Conservation (phyloP, 1,140 invertebrate species). For the Papilio aristodemus region DNA sequence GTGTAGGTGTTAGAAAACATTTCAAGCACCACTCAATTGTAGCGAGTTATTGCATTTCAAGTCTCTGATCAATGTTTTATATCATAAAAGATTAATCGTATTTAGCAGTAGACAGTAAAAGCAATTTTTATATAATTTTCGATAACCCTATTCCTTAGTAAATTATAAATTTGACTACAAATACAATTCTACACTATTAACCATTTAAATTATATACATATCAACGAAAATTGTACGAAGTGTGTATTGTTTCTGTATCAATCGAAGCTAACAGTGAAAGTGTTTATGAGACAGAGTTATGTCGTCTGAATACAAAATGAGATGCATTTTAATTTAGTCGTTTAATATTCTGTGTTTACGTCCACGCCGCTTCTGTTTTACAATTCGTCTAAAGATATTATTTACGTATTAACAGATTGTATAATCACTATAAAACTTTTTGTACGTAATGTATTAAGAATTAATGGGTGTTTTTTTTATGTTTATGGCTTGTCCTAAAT, state of each 20-base stretch:
- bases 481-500: background rate
- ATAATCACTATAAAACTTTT: background rate
- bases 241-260: background rate
- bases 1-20: slow-evolving; percentile 20
- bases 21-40: slow-evolving; percentile 11
- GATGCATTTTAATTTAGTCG: slow-evolving; percentile 1
- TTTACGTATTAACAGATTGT: background rate
- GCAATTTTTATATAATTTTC: no score
- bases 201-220: background rate
- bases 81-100: background rate
- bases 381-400: background rate
- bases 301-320: slow-evolving; percentile 4
- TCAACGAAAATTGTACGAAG: background rate
- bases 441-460: background rate
- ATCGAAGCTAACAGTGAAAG: slow-evolving; percentile 9
- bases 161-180: no score
- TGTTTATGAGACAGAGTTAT: background rate
- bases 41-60: slow-evolving; percentile 7
- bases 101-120: no score
- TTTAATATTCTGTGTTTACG: slow-evolving; percentile 1
- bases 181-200: no score
- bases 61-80: background rate
- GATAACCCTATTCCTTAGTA: no score
- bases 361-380: background rate
- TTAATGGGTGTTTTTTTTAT: background rate